Evolutionary conservation across 2,888 invertebrate genomes (phyloP).

Genomic region (Brachypterus glaber): DNA sequence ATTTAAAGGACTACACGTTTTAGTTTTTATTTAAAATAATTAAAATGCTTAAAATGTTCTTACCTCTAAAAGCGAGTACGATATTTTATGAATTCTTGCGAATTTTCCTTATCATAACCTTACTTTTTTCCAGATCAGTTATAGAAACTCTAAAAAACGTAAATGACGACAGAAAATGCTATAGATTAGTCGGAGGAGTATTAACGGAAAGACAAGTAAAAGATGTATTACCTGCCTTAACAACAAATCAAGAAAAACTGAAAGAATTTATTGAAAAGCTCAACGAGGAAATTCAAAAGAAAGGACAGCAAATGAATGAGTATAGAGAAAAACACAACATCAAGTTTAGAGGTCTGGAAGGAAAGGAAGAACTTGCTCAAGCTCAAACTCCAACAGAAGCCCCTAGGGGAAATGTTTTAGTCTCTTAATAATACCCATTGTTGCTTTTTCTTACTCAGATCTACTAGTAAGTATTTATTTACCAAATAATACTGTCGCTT

Average conservation of each 20-base stretch:
- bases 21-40: background rate
- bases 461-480: too few species aligned
- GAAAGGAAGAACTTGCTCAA: conserved; percentile 44
- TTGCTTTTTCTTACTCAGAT: too few species aligned
- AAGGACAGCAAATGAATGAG: conserved; percentile 84
- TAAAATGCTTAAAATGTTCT: background rate
- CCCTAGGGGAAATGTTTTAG: conserved; percentile 39
- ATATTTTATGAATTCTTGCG: background rate
- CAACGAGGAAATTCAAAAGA: conserved; percentile 71
- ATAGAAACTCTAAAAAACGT: conserved; percentile 85
- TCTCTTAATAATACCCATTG: conserved; percentile 31
- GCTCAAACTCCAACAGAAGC: conserved; percentile 27
- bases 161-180: conserved; percentile 78
- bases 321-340: conserved; percentile 88
- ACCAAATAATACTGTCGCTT: too few species aligned
- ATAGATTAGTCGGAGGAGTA: conserved; percentile 87
- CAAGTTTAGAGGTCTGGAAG: conserved; percentile 56
- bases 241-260: conserved; percentile 70
- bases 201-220: conserved; percentile 86
- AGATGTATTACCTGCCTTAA: conserved; percentile 78
- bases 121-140: conserved; percentile 67
- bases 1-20: background rate
- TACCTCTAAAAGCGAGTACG: background rate
- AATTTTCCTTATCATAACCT: conserved; percentile 14
- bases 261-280: conserved; percentile 68